phyloP scores from a whole-genome alignment of 2,797 vertebrate genomes.

The Protosalanx chinensis region DNA sequence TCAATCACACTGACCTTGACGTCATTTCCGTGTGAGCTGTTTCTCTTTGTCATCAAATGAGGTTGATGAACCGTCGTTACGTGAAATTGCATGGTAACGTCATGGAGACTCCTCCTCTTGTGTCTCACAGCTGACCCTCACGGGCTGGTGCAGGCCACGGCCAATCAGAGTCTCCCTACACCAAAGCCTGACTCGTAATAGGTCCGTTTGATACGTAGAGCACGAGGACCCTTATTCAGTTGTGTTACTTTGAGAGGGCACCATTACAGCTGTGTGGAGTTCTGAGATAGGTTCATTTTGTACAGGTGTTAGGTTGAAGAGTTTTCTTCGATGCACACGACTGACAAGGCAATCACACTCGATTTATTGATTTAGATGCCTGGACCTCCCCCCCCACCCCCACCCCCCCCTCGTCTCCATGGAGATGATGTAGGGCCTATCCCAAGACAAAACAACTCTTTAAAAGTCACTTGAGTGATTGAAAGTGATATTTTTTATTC shows the following conservation, averaged over 20 bases:
- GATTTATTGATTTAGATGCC: conserved; percentile 78
- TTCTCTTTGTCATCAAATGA: background rate
- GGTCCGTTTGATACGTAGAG: background rate
- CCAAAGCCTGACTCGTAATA: background rate
- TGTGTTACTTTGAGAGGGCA: conserved; percentile 41
- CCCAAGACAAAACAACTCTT: conserved; percentile 49
- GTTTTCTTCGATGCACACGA: conserved; percentile 41
- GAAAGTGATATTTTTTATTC: conserved; percentile 71
- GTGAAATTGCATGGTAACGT: background rate
- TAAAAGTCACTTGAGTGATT: conserved; percentile 60
- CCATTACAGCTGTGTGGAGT: conserved; percentile 41
- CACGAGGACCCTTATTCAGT: background rate
- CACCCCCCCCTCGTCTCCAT: conserved; percentile 58
- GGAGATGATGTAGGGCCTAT: conserved; percentile 51
- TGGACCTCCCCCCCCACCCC: conserved; percentile 58
- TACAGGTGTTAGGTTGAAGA: conserved; percentile 52
- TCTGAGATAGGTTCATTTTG: conserved; percentile 52
- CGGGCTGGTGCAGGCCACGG: background rate
- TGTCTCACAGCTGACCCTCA: background rate
- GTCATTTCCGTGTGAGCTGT: background rate
- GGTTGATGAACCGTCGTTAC: background rate
- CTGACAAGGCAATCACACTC: conserved; percentile 69
- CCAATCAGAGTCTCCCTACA: background rate
- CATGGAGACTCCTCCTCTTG: background rate
- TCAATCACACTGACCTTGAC: background rate